Base-by-base conservation (phyloP, 2,888 invertebrate species). In the Zaprionus lineosus region DNA sequence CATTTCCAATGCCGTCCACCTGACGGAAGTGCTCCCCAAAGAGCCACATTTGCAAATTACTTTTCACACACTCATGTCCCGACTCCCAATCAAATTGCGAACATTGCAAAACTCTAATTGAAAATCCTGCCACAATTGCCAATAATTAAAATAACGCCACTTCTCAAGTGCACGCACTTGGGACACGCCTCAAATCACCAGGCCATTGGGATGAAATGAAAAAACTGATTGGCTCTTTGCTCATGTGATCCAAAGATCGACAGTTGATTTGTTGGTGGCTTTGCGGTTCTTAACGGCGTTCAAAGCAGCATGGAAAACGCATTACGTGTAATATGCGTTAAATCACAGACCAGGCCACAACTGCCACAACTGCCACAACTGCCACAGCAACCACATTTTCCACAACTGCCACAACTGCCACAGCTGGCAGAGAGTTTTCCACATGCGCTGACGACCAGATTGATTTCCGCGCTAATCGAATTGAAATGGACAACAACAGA, bases 401-500 rank as follows among this genome's bases (percentile, higher is more conserved):
- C 56, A 62, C 67, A 67, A n/a, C n/a, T n/a, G n/a, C n/a, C n/a
- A 18, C 64, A 39, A 47, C 47, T 46, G 24, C 19, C 36, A 41
- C 50, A 24, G 62, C 36, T 60, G 63, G 55, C 55, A 29, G 33
- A 50, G 15, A 62, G 51, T 53, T 66, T 59, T 59, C 56, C 57
- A 63, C 67, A 67, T 74, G 61, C 60, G 34, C 66, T 58, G 59
- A 64, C 43, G 60, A 69, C 37, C 63, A 63, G 78, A 78, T 84
- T 84, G 84, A 78, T 78, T 78, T 78, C 67, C 71, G 74, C 78
- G 71, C 78, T 84, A 78, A 78, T 84, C 78, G 77, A 84, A 82
- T 84, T 71, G 71, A 71, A 79, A 83, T 83, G 63, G 58, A 52
- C 47, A 60, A 57, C 63, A 56, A 33, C 33, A 33, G 48, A 52